phyloP scores from a whole-genome alignment of 53 echinoderm and acorn worm species.

The Echinometra lucunter region DNA sequence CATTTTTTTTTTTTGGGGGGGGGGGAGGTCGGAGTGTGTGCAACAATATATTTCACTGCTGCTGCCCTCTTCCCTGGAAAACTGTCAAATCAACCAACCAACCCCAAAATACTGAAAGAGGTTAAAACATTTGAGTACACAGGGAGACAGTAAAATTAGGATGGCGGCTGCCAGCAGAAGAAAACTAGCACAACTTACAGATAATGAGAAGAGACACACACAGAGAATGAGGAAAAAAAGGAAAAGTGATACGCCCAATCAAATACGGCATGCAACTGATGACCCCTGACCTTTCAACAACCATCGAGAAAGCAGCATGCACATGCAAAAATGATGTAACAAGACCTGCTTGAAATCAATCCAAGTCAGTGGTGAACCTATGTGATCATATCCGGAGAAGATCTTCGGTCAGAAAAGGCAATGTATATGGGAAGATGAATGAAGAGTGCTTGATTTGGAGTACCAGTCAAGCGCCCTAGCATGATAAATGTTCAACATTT shows the following conservation, averaged over 20 bases:
- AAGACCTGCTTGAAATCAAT: background rate
- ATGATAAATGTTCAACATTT: background rate
- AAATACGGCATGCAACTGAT: constrained; percentile 2
- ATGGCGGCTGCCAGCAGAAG: background rate
- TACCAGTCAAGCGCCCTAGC: background rate
- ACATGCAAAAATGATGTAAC: background rate
- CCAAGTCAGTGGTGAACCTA: background rate
- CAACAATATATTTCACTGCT: too few species aligned
- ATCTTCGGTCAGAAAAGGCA: background rate
- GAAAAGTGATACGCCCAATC: background rate
- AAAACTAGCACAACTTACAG: background rate
- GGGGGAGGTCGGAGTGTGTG: too few species aligned
- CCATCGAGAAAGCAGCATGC: background rate
- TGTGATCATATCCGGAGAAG: background rate
- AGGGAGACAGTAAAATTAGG: background rate
- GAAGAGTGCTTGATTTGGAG: background rate
- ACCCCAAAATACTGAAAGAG: background rate
- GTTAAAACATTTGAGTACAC: background rate
- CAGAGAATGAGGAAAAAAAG: background rate
- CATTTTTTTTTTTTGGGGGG: too few species aligned
- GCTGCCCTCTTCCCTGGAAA: too few species aligned
- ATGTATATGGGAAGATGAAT: background rate
- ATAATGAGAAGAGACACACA: background rate
- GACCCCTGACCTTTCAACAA: constrained; percentile 29
- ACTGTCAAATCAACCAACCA: too few species aligned